Evolutionary conservation across 2,888 invertebrate genomes (phyloP), one percentile per base, ranked within the genome.

Genomic region (Deilephila elpenor): DNA sequence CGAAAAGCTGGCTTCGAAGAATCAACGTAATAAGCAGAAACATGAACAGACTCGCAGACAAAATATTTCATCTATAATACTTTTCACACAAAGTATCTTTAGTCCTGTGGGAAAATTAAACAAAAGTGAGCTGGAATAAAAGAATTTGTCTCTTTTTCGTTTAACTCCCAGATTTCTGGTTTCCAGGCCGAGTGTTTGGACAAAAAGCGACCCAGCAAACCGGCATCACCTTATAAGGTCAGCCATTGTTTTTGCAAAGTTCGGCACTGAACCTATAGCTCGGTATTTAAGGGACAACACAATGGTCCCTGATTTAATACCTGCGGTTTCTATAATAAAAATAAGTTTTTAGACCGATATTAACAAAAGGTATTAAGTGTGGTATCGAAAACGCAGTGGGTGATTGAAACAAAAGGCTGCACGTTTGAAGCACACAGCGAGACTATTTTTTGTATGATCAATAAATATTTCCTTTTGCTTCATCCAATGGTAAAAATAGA

Each of bases 181-280:
- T 79, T 80, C 80, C 77, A 79, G 79, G 83, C 77, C n/a, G 79
- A 74, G 74, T 71, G 75, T 77, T 80, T 74, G 72, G 71, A 79
- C 79, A 84, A 88, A 87, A 89, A 89, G 87, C 83, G 83, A 84
- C 81, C 79, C 75, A 71, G 74, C 75, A 80, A 80, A 80, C 81
- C 79, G 80, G 79, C 76, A 80, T 80, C 83, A 80, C 90, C 90
- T 84, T 90, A 88, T 88, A 90, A 86, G 90, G 89, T 83, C 83
- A 81, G 74, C 88, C 88, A 88, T 91, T 91, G 91, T 92, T 91
- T 91, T 89, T 91, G 82, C 84, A 76, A 74, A 56, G 34, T 70
- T 77, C 67, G 72, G 67, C 62, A 59, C 59, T 56, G 67, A 14
- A 37, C 37, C 67, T 7, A 14, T 56, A 37, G 37, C 25, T 3